Evolutionary conservation across 2,888 invertebrate species (phyloP).

Genomic region (Eupithecia insigniata): DNA sequence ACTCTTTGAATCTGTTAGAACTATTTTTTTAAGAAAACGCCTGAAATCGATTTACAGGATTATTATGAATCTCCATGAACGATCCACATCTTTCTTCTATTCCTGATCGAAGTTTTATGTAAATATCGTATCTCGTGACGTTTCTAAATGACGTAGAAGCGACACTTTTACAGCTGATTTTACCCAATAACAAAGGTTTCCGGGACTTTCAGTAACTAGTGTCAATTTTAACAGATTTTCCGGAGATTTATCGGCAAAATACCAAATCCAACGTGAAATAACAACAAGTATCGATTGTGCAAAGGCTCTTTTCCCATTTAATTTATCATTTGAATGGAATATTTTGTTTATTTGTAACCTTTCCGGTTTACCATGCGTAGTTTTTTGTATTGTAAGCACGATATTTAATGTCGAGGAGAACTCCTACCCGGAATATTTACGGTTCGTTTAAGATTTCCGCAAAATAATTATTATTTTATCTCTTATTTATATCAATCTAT

Average conservation of each 20-base stretch:
- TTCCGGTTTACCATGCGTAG: not conserved
- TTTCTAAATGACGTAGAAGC: not conserved
- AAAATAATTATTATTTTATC: not conserved
- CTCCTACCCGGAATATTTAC: not conserved
- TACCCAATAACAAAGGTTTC: not conserved
- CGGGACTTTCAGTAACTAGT: not conserved
- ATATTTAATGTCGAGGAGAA: not conserved
- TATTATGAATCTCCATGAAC: not conserved
- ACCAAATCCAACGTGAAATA: not conserved
- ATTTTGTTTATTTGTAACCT: not conserved
- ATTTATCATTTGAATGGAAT: not conserved
- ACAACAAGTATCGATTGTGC: not conserved
- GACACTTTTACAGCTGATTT: not conserved
- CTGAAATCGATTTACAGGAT: not conserved
- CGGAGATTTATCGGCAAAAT: slow-evolving; percentile 1
- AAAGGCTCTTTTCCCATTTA: not conserved
- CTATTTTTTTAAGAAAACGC: not conserved
- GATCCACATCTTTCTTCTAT: not conserved
- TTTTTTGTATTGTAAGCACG: not conserved
- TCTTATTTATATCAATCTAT: not conserved
- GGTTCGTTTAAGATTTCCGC: not conserved
- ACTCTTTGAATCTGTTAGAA: not conserved
- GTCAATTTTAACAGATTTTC: not conserved
- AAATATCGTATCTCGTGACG: not conserved
- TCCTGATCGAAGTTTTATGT: not conserved